phyloP scores from a whole-genome alignment of 2,888 invertebrate genomes.

The Dendrolimus houi region DNA sequence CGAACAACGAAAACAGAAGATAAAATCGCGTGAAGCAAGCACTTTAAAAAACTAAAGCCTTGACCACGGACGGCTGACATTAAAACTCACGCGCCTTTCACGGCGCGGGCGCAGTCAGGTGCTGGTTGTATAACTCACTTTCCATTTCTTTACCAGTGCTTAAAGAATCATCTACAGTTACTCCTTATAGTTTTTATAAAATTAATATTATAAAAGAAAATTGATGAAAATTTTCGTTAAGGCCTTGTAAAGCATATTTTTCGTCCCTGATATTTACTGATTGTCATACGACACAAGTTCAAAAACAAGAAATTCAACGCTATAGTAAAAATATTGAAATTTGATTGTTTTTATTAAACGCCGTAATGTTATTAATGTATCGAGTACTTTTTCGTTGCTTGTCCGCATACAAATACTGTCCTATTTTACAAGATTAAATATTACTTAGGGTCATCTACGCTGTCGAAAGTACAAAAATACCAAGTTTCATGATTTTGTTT shows the following conservation, averaged over 20 bases:
- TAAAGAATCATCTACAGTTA: constrained; percentile 22
- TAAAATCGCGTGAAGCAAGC: constrained; percentile 51
- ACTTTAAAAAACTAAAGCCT: constrained; percentile 58
- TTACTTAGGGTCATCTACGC: too few relatives aligned
- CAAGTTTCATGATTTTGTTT: not conserved
- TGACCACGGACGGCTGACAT: constrained; percentile 71
- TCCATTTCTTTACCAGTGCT: constrained; percentile 57
- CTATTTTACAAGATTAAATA: too few relatives aligned
- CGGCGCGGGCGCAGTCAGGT: constrained; percentile 61
- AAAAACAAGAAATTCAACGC: too few relatives aligned
- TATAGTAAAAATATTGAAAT: too few relatives aligned
- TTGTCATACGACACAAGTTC: too few relatives aligned
- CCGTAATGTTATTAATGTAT: too few relatives aligned
- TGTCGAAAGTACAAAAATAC: too few relatives aligned
- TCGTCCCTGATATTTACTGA: not conserved
- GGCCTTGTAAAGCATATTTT: not conserved
- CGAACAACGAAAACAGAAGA: constrained; percentile 27
- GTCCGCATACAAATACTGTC: too few relatives aligned
- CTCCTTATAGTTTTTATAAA: constrained; percentile 9
- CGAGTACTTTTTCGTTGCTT: too few relatives aligned
- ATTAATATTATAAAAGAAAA: not conserved
- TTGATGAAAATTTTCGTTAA: not conserved
- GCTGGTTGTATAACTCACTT: constrained; percentile 71
- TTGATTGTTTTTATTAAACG: too few relatives aligned
- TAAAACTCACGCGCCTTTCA: constrained; percentile 65